Base-by-base conservation (phyloP, 2,113 vertebrate species). In the Equus quagga region DNA sequence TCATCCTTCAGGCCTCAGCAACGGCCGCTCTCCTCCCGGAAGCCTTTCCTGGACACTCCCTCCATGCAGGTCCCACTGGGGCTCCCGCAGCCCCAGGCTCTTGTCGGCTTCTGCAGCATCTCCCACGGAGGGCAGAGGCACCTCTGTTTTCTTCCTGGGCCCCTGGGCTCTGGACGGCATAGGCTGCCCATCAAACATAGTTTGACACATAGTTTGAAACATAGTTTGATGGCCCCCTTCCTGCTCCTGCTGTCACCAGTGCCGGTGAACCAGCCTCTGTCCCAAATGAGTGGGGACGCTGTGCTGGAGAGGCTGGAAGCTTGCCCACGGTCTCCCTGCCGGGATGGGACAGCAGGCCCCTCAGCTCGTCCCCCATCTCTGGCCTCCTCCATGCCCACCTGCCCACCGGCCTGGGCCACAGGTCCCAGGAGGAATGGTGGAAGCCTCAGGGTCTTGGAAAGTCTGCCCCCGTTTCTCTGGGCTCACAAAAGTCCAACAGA, bases 361-460 rank as follows among this genome's bases (percentile, higher is more conserved):
- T n/a, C 6, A 0, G 4, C 8, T 2, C 4, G 3, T 0, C 4
- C 73, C 24, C 21, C 5, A 4, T n/a, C 51, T 33, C 31, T 6
- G 28, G 44, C 21, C 2, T 26, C 49, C 54, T 69, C 70, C 75
- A 15, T 41, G 36, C 36, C 36, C 36, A 41, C 36, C 0, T 54
- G 28, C 12, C 7, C 1, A 1, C 91, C 65, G 6, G 5, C 56
- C 28, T 33, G 51, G 5, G 3, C 24, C 26, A 0, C 14, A 3
- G 26, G 24, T 15, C 33, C 46, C 3, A 0, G 12, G 21, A 18
- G 44, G 36, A 6, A 1, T 1, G 1, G 15, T 2, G 24, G 84
- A 18, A 13, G 58, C 14, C 28, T 18, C 1, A 21, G 31, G 5
- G 28, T 75, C 75, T 60, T 49, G 3, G 18, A 4, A 36, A 76